phyloP scores from a whole-genome alignment of 2,888 invertebrate genomes.

The Julus scanicus region DNA sequence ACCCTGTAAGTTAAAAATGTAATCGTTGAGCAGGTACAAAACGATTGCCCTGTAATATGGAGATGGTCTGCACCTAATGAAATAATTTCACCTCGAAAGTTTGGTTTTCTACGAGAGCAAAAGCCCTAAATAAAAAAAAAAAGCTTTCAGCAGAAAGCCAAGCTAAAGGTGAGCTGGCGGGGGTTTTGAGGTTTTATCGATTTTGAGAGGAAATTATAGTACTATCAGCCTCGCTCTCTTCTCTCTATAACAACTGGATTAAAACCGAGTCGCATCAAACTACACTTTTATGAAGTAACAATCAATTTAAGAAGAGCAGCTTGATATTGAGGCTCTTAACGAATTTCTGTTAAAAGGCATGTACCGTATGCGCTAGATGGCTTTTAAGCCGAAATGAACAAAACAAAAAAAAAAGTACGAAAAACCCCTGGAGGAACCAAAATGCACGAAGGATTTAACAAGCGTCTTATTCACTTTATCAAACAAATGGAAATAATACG shows the following conservation, averaged over 20 bases:
- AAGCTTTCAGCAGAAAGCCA: neutral
- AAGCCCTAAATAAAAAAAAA: neutral
- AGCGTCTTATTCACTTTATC: neutral
- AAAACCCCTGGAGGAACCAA: neutral
- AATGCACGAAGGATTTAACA: slow-evolving; percentile 6
- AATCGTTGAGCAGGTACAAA: no score
- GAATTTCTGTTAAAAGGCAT: slow-evolving; percentile 35
- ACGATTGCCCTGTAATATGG: no score
- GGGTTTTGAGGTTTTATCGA: slow-evolving; percentile 39
- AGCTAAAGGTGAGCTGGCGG: slow-evolving; percentile 42
- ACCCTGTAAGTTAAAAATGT: no score
- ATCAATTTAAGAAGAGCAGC: slow-evolving; percentile 42
- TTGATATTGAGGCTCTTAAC: slow-evolving; percentile 24
- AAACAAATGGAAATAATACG: slow-evolving; percentile 12
- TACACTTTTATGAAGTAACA: slow-evolving; percentile 39
- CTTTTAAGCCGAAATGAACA: slow-evolving; percentile 20
- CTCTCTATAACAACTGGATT: slow-evolving; percentile 15
- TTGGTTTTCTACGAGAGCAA: neutral
- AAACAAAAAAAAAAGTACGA: neutral
- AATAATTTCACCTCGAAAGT: slow-evolving; percentile 38
- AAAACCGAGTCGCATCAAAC: slow-evolving; percentile 29
- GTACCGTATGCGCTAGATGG: neutral
- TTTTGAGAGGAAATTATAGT: slow-evolving; percentile 30
- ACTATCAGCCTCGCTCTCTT: neutral
- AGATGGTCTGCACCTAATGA: neutral